Percentiles rank a stretch among this genome's conserved stretches.
phyloP scores from a whole-genome alignment of 2,888 invertebrate genomes.

The Aphrophora alni region DNA sequence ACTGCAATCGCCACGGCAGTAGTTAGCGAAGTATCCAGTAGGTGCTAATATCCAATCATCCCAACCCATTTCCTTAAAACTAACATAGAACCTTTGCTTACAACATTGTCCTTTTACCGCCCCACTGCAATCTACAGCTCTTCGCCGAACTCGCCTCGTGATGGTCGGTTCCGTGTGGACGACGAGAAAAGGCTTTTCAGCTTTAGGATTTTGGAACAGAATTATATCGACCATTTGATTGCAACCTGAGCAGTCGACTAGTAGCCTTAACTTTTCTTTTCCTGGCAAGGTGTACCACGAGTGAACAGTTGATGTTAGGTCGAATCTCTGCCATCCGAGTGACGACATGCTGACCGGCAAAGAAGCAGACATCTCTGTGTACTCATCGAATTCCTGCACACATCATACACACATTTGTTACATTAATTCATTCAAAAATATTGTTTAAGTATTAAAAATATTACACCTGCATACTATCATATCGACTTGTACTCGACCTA shows the following conservation, averaged over 20 bases:
- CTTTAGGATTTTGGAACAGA: constrained; percentile 61
- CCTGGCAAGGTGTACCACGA: constrained; percentile 68
- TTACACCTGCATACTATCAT: too few relatives aligned
- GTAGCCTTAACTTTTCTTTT: constrained; percentile 71
- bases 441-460: too few relatives aligned
- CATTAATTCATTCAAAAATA: neutral
- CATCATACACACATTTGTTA: neutral
- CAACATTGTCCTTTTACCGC: constrained; percentile 78
- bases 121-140: constrained; percentile 83
- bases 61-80: constrained; percentile 91
- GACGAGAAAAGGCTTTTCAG: constrained; percentile 82
- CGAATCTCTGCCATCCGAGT: constrained; percentile 86
- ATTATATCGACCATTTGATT: constrained; percentile 72
- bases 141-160: constrained; percentile 73
- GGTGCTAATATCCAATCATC: constrained; percentile 95
- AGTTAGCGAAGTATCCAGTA: constrained; percentile 91
- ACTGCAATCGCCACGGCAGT: constrained; percentile 88
- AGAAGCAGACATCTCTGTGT: constrained; percentile 65
- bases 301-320: constrained; percentile 78
- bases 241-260: constrained; percentile 83
- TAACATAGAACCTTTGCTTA: constrained; percentile 90
- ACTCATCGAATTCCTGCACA: constrained; percentile 64
- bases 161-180: constrained; percentile 76
- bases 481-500: too few relatives aligned
- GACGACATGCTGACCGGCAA: constrained; percentile 66